Base-by-base conservation (phyloP, 2,113 vertebrate species). In the Haemorhous mexicanus region DNA sequence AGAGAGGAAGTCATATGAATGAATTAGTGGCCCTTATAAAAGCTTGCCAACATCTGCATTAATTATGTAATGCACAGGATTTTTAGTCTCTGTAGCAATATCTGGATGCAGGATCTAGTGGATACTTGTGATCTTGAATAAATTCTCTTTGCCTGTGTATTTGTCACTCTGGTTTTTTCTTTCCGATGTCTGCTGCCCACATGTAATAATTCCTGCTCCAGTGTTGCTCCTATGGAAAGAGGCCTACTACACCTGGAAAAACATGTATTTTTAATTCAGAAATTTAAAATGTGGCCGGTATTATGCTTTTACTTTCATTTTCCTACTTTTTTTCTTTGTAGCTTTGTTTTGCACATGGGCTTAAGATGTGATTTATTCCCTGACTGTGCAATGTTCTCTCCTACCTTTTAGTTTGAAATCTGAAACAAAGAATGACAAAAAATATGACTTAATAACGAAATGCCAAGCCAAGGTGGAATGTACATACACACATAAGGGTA, bases 1-100 rank as follows among this genome's bases (percentile, higher is more conserved):
- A 87, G 63, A 79, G 43, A 96, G 92, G 93, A 97, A 96, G 93
- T 94, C 49, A 87, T 69, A 93, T 1, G 13, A 93, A 91, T 95
- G 77, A 95, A 75, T 93, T 91, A 97, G 63, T 81, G 73, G 56
- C 37, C 62, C 83, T 81, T 68, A 87, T 49, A 85, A 92, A 94
- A 87, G 73, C 58, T 90, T 87, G 74, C 81, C 90, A 96, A 90
- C 79, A 91, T 94, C 75, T 84, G 86, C 56, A 88, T 81, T 96
- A 90, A 88, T 88, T 92, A 85, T 59, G 44, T 62, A 86, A 66
- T 49, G 33, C 39, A 56, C 22, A 68, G 32, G 0, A 30, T 43
- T 82, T 83, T 72, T 52, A 1, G 43, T 62, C 9, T 56, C 52
- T 88, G 62, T 41, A 90, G 24, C 22, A 94, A 44, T 94, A 94